These are phyloP conservation scores for Nemapogon koenigi DNA, from an alignment of 2,888 invertebrate species.

Conservation along the genomic window DNA sequence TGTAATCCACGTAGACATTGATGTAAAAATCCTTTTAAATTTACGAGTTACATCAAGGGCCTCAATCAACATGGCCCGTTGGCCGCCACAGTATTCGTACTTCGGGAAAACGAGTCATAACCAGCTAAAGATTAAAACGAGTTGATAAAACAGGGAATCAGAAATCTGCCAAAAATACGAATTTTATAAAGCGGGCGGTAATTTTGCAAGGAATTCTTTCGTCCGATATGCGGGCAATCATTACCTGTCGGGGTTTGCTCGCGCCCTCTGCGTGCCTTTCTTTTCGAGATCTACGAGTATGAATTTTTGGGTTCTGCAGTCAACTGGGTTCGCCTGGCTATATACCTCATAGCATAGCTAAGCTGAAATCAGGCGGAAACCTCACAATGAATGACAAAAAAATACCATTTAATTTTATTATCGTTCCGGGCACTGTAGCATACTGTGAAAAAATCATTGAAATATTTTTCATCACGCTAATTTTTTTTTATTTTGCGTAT, in stretches of 20 bases:
- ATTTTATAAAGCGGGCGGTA: constrained; percentile 47
- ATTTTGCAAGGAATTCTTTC: constrained; percentile 55
- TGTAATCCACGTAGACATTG: too few species aligned
- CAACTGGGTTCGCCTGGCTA: too few species aligned
- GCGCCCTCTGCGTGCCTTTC: too few species aligned
- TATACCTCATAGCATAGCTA: too few species aligned
- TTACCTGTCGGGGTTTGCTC: constrained; percentile 34
- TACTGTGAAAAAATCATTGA: too few species aligned
- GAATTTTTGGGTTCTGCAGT: too few species aligned
- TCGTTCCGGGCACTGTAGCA: too few species aligned
- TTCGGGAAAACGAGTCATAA: constrained; percentile 47
- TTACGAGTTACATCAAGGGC: constrained; percentile 29
- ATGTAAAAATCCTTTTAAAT: constrained; percentile 27
- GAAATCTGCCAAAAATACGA: constrained; percentile 58
- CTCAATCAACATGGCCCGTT: constrained; percentile 35
- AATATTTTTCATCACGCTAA: too few species aligned
- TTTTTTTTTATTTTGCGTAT: too few species aligned
- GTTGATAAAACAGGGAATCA: constrained; percentile 50
- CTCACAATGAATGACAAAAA: too few species aligned
- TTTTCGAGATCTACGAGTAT: constrained; percentile 49
- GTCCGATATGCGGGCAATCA: constrained; percentile 57
- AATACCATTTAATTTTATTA: too few species aligned
- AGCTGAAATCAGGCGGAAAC: too few species aligned
- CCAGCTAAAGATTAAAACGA: constrained; percentile 57
- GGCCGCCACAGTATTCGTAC: constrained; percentile 25